These are phyloP conservation scores for Dysdera silvatica DNA, from an alignment of 1,140 invertebrate genomes.

Conservation along the genomic window DNA sequence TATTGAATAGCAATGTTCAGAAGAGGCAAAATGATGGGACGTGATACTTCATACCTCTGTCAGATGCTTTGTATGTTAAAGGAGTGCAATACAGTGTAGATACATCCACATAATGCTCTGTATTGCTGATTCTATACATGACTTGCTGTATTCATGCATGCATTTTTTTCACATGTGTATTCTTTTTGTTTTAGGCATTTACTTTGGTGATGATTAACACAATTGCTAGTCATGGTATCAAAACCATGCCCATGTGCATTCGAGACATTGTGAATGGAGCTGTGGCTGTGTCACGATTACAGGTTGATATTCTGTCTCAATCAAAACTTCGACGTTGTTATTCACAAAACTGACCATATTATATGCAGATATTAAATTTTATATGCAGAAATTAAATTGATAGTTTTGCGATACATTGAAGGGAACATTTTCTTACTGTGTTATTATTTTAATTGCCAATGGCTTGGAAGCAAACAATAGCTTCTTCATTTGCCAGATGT, in stretches of 20 bases:
- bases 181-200: constrained; percentile 41
- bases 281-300: constrained; percentile 44
- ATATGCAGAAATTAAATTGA: too few species aligned
- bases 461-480: too few species aligned
- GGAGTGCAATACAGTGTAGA: not conserved
- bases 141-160: too few species aligned
- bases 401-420: too few species aligned
- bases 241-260: constrained; percentile 42
- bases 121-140: too few species aligned
- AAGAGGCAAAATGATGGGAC: too few species aligned
- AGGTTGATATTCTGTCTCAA: constrained; percentile 38
- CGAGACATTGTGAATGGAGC: constrained; percentile 41
- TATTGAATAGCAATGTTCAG: too few species aligned
- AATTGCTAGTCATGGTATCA: constrained; percentile 44
- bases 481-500: too few species aligned
- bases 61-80: not conserved
- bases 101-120: too few species aligned
- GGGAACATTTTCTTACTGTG: too few species aligned
- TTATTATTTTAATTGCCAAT: too few species aligned
- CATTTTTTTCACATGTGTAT: not conserved
- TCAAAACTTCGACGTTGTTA: not conserved
- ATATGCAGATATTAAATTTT: not conserved
- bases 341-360: not conserved
- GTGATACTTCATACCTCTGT: too few species aligned
- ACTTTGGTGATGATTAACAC: constrained; percentile 45